Conservation (phyloP, 1,140 invertebrate species). For the Drosophila willistoni region DNA sequence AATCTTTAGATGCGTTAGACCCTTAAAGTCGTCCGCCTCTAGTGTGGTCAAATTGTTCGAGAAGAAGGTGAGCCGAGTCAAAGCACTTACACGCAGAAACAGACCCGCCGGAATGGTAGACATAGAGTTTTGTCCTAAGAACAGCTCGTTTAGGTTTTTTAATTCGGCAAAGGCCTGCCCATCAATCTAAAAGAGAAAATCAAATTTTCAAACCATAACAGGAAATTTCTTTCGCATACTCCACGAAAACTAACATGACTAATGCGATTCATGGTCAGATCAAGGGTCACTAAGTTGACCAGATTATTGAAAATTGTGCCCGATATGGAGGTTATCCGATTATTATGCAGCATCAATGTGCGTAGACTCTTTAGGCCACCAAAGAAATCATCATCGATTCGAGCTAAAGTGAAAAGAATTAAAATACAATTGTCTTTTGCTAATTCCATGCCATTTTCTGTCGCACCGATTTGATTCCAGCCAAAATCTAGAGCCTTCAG, state of each 20-base stretch:
- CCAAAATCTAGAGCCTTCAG: conserved; percentile 86
- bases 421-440: neutral
- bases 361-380: conserved; percentile 85
- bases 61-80: conserved; percentile 86
- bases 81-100: conserved; percentile 83
- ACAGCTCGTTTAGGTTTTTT: conserved; percentile 84
- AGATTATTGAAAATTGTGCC: conserved; percentile 85
- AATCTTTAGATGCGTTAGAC: conserved; percentile 85
- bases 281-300: conserved; percentile 84
- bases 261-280: conserved; percentile 86
- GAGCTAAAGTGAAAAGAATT: conserved; percentile 36
- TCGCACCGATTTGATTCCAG: conserved; percentile 84
- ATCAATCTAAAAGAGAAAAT: conserved; percentile 65
- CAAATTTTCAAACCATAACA: neutral
- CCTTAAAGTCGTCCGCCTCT: conserved; percentile 84
- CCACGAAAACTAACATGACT: conserved; percentile 47
- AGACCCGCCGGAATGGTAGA: conserved; percentile 84
- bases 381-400: conserved; percentile 85
- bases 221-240: neutral
- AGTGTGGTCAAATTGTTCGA: conserved; percentile 85
- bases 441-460: too few relatives aligned
- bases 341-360: conserved; percentile 86
- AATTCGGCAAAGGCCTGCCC: conserved; percentile 84
- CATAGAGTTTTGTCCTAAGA: conserved; percentile 86
- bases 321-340: conserved; percentile 85